Evolutionary conservation across 2,113 vertebrate genomes (phyloP).

Genomic region (Asarcornis scutulata): DNA sequence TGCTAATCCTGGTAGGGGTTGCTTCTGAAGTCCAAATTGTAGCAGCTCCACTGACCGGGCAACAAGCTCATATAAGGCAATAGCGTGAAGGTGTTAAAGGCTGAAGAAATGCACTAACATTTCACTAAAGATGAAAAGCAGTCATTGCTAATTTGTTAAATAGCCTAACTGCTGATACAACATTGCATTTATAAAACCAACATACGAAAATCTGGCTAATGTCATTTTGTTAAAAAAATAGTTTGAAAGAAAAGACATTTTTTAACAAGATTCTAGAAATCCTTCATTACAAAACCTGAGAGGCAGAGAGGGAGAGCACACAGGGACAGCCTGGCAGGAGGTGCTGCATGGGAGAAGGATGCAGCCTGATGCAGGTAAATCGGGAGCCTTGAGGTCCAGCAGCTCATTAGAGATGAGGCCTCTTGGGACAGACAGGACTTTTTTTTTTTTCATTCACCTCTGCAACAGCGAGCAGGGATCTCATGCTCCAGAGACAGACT

Average conservation of each 20-base stretch:
- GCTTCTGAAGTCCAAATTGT: background rate
- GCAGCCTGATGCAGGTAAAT: background rate
- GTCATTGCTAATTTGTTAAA: background rate
- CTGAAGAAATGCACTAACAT: background rate
- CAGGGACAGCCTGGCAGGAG: background rate
- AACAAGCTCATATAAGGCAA: background rate
- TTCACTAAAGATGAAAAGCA: background rate
- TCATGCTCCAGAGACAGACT: background rate
- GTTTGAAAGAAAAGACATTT: background rate
- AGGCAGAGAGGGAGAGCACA: background rate
- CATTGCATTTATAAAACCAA: background rate
- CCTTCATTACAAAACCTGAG: background rate
- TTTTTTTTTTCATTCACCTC: background rate
- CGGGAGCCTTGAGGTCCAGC: background rate
- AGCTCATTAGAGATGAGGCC: background rate
- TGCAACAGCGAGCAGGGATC: background rate
- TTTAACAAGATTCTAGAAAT: background rate
- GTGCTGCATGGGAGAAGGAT: background rate
- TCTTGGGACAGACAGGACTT: background rate
- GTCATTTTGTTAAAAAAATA: background rate
- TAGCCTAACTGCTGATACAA: background rate
- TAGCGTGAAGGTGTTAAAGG: background rate
- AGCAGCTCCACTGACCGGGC: background rate
- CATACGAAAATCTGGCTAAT: background rate
- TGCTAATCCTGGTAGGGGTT: background rate